Evolutionary conservation across 2,113 vertebrate genomes (phyloP), one percentile per base, ranked within the genome.

Genomic region (Esox niger): DNA sequence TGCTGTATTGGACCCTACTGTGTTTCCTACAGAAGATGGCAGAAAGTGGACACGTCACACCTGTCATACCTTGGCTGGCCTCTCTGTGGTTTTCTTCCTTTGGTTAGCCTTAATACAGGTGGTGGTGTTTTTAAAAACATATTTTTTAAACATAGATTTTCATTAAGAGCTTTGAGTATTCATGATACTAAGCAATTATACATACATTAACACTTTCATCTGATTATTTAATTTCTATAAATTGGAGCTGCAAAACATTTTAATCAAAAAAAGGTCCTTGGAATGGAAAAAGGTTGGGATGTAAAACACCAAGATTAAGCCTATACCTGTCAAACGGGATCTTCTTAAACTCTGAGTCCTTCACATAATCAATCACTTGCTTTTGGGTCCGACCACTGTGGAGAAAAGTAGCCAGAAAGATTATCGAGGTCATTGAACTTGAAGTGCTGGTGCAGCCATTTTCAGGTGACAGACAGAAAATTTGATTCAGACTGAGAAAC

Each of bases 361-460:
- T 97, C 72, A 98, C 95, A 1, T 95, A 96, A 90, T 98, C 96
- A 63, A 98, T 95, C 87, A 99, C 94, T 84, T 99, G 98, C 91
- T 98, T 99, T 92, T 99, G 98, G 59, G 98, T 99, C 77, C 96
- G 95, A 31, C 98, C 98, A 60, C 98, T 99, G 78, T n/a, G 75
- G 85, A 73, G 86, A 58, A 70, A 69, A 33, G 52, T 4, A 27
- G 10, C 10, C 25, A 23, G 46, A 26, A 1, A 7, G 47, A 52
- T 9, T 49, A 77, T 67, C 26, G 70, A 83, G 43, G 63, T 57
- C 29, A 65, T 80, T 82, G 77, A 31, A 60, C 20, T 49, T 73
- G n/a, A 17, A 49, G 56, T 54, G 61, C 60, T 23, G 68, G 43
- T 33, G 38, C 13, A 58, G 61, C 71, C 58, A 9, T 17, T 56